phyloP scores from a whole-genome alignment of 2,113 vertebrate genomes.

The Antennarius striatus region DNA sequence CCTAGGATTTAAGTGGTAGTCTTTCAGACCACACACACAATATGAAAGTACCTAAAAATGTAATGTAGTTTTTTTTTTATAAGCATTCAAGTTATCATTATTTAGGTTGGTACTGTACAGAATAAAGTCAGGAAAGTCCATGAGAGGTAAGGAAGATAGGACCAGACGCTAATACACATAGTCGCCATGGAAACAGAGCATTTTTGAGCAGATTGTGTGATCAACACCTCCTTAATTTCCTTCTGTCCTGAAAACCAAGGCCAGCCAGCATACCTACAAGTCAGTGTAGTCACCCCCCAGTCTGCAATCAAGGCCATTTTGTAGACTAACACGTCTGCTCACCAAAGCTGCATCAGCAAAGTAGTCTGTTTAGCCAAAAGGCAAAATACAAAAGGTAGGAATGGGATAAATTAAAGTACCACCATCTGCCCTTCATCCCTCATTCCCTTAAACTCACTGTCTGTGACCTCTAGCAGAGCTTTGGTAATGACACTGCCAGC shows the following conservation, averaged over 20 bases:
- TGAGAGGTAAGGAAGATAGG: not conserved
- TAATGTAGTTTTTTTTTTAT: not conserved
- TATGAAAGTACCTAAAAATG: not conserved
- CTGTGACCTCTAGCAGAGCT: constrained; percentile 88
- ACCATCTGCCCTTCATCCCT: constrained; percentile 12
- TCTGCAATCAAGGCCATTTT: constrained; percentile 21
- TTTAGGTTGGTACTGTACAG: not conserved
- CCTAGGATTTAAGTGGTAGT: constrained; percentile 26
- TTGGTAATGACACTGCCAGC: constrained; percentile 98
- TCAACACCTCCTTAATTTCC: constrained; percentile 36
- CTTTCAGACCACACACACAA: constrained; percentile 5
- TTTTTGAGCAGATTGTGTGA: constrained; percentile 31
- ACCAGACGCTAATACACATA: constrained; percentile 13
- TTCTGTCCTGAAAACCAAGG: constrained; percentile 46
- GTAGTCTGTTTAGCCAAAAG: constrained; percentile 19
- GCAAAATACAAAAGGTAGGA: constrained; percentile 25
- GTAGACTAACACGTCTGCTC: constrained; percentile 64
- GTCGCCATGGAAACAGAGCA: constrained; percentile 57
- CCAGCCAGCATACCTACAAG: constrained; percentile 29
- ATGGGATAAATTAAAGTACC: constrained; percentile 4
- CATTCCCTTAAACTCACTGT: constrained; percentile 57
- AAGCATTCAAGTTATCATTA: not conserved
- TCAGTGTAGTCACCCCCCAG: not conserved
- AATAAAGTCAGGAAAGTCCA: not conserved
- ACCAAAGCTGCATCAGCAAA: constrained; percentile 5